Base-by-base conservation (phyloP, 2,888 invertebrate genomes). In the Patella ulyssiponensis region DNA sequence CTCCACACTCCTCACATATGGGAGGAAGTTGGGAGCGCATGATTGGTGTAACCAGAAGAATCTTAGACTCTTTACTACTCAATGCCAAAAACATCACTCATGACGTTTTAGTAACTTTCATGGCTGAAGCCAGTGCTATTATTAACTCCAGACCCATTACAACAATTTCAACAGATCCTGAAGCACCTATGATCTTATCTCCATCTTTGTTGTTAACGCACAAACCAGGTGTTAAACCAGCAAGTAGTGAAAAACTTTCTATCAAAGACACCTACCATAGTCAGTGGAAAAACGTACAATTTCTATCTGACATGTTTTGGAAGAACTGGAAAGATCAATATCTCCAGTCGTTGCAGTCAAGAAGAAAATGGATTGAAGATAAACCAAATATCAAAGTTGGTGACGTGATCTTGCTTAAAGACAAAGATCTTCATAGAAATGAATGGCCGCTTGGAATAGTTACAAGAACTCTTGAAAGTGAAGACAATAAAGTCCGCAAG, bases 1-100 rank as follows among this genome's bases (percentile, higher is more conserved):
- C 79, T 0, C 81, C 82, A 1, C 79, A 81, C 74, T 69, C 78
- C 11, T 81, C 83, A 3, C 81, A 83, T 69, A 80, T 83, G 78
- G 83, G 80, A 9, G 81, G 81, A 7, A 54, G 44, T 3, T 82
- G 80, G 79, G 80, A 81, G 54, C 70, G 82, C 20, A 71, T 83
- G 73, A 83, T 82, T 27, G 82, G 82, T 9, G 52, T 80, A 3
- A 56, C 79, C 2, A 23, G 81, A 20, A n/a, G 81, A 11, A 80
- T 83, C 52, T 73, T 83, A 17, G 81, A 83, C n/a, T 69, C 83
- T 14, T 75, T 81, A 74, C 73, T 81, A 3, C n/a, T 52, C 20
- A 58, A 73, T 33, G 44, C 52, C 7, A 73, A 76, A 27, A 56
- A 56, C 3, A 71, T 83, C 12, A 83, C 81, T 17, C 80, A 83